Base-by-base conservation (phyloP, 2,888 invertebrate species). In the Xanthorhoe spadicearia region DNA sequence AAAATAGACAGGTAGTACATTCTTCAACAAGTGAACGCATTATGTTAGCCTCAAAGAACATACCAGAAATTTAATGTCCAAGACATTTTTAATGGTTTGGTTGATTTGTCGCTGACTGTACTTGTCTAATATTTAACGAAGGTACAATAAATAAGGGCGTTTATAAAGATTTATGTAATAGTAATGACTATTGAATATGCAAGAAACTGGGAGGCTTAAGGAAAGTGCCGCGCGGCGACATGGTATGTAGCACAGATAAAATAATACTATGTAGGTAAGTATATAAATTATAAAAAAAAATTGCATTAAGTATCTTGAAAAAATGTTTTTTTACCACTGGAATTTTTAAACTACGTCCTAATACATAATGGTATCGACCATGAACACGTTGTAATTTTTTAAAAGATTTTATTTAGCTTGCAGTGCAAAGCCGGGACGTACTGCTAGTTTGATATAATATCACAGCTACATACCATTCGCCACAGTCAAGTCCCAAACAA, bases 151-250 rank as follows among this genome's bases (percentile, higher is more conserved):
- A 77, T 79, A 75, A 60, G 66, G 63, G 71, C 66, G 72, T 77
- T 77, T 77, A 77, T 76, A 74, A 66, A 75, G 76, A 78, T 81
- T 82, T 80, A 81, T 81, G 75, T 76, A 76, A 78, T 77, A 80
- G 79, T 81, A 76, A 77, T 77, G 69, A 70, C 74, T 79, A 72
- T 74, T 82, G 79, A 83, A 74, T 83, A 84, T 82, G 77, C 83
- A 68, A 76, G 79, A 82, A 83, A 83, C 83, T 83, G 78, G 81
- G 78, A 73, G 80, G 83, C 76, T 75, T 80, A 79, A 79, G 79
- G 78, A 79, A 81, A 76, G 75, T 10, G 64, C 71, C 70, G 63
- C 32, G 65, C 53, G 9, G 82, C 72, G 48, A 46, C 58, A 71
- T n/a, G 76, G 83, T 83, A 84, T 60, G 79, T 74, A 60, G 17